Base-by-base conservation (phyloP, 2,888 invertebrate species). In the Dicranocentrus wangi region DNA sequence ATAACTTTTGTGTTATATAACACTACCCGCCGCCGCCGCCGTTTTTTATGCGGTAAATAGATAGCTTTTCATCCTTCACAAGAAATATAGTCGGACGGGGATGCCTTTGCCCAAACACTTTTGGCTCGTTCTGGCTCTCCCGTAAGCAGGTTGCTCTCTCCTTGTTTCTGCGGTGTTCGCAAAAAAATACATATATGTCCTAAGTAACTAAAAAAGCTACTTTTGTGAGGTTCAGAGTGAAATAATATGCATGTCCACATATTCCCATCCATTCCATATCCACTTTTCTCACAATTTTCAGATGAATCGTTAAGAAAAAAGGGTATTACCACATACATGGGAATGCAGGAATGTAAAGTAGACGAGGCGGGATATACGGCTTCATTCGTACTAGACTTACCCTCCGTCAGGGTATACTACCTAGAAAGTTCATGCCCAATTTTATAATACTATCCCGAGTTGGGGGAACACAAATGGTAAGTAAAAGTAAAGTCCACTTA, bases 401-500 rank as follows among this genome's bases (percentile, higher is more conserved):
- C n/a, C n/a, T n/a, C n/a, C n/a, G n/a, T n/a, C n/a, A n/a, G n/a
- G n/a, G n/a, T n/a, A n/a, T n/a, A n/a, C n/a, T n/a, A n/a, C n/a
- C n/a, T n/a, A n/a, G n/a, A n/a, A n/a, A n/a, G n/a, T n/a, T n/a
- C n/a, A n/a, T n/a, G n/a, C n/a, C n/a, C n/a, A n/a, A n/a, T n/a
- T n/a, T n/a, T n/a, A n/a, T n/a, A n/a, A n/a, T n/a, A n/a, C n/a
- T n/a, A n/a, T n/a, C n/a, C n/a, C n/a, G n/a, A n/a, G n/a, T n/a
- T n/a, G n/a, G n/a, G n/a, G n/a, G n/a, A n/a, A n/a, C n/a, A n/a
- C n/a, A n/a, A n/a, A n/a, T n/a, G n/a, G n/a, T n/a, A n/a, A n/a
- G 42, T 32, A 28, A 66, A 53, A 25, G 58, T 21, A 47, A 72
- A 72, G 66, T 66, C 75, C 66, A 58, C 42, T 42, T 55, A 75